These are phyloP conservation scores for Cataglyphis hispanica DNA, from an alignment of 1,140 invertebrate genomes.

Conservation along the genomic window DNA sequence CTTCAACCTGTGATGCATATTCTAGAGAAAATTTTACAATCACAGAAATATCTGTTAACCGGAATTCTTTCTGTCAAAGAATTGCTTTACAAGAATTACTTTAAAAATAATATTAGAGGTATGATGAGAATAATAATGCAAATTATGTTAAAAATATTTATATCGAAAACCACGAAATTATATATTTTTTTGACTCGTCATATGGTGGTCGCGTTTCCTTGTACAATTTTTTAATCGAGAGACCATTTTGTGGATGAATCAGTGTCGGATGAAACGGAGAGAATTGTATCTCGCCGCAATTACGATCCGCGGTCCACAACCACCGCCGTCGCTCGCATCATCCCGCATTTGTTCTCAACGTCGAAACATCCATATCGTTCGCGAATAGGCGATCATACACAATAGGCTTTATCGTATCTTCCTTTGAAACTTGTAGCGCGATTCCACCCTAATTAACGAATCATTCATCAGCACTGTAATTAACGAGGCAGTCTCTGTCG, in stretches of 20 bases:
- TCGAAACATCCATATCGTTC: constrained; percentile 75
- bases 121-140: background rate
- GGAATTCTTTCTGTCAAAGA: background rate
- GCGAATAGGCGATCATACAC: constrained; percentile 81
- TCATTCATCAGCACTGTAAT: constrained; percentile 84
- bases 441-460: constrained; percentile 85
- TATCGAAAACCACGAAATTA: background rate
- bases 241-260: constrained; percentile 7
- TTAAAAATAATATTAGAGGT: background rate
- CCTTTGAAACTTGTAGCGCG: constrained; percentile 80
- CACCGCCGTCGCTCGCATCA: constrained; percentile 71
- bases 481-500: constrained; percentile 81
- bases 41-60: background rate
- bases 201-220: background rate
- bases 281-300: constrained; percentile 74
- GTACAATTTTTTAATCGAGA: constrained; percentile 14
- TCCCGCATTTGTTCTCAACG: constrained; percentile 75
- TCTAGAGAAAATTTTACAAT: constrained; percentile 42
- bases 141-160: background rate
- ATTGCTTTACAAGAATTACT: background rate
- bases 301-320: constrained; percentile 68
- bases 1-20: constrained; percentile 36
- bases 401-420: constrained; percentile 82
- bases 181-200: background rate
- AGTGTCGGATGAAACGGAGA: constrained; percentile 17